Evolutionary conservation across 2,888 invertebrate genomes (phyloP).

Genomic region (Boloria euphrosyne): DNA sequence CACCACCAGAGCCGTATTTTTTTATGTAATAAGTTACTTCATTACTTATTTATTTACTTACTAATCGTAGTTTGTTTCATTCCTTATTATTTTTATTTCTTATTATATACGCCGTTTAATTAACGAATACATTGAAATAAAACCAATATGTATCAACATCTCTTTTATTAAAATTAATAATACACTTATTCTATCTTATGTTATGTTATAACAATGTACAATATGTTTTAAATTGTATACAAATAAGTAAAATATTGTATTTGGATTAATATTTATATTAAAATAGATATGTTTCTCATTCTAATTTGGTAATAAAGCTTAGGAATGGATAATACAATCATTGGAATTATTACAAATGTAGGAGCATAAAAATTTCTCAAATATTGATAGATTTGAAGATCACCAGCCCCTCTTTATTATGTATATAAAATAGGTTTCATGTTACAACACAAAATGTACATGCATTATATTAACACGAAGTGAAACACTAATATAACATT

Average conservation of each 20-base stretch:
- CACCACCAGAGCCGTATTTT: no score
- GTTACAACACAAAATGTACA: not conserved
- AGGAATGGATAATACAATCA: conserved; percentile 8
- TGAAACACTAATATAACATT: not conserved
- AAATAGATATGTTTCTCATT: no score
- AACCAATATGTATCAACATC: conserved; percentile 22
- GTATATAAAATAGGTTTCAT: not conserved
- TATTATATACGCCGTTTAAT: not conserved
- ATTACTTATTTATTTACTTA: no score
- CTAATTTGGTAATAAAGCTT: not conserved
- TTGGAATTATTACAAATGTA: not conserved
- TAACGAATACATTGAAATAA: conserved; percentile 4
- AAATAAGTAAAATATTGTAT: conserved; percentile 11
- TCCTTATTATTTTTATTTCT: no score
- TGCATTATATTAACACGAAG: not conserved
- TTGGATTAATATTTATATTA: no score
- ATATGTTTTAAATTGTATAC: not conserved
- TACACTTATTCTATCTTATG: not conserved
- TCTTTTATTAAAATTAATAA: conserved; percentile 18
- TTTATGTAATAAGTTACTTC: no score
- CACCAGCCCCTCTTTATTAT: no score
- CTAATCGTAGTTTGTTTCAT: no score
- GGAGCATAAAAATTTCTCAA: no score
- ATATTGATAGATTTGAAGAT: not conserved
- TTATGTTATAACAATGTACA: not conserved